phyloP scores from a whole-genome alignment of 2,797 vertebrate species.

The Pseudocheirus occidentalis region DNA sequence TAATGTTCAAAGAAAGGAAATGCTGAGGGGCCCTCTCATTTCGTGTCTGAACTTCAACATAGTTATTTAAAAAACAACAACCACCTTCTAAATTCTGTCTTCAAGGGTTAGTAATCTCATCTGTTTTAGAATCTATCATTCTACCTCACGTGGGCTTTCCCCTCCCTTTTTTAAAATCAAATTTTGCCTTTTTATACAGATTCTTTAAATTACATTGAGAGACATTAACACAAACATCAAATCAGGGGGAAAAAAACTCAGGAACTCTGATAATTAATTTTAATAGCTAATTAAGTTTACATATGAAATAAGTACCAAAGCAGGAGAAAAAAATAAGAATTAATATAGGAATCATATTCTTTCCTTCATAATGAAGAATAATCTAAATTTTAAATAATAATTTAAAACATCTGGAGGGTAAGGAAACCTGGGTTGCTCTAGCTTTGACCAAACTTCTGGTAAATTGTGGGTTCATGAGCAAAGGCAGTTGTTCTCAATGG shows the following conservation, averaged over 20 bases:
- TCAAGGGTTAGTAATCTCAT: constrained; percentile 60
- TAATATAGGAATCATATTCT: not conserved
- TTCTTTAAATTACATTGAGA: not conserved
- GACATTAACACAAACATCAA: not conserved
- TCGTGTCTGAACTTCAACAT: not conserved
- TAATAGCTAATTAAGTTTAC: not conserved
- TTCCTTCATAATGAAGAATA: not conserved
- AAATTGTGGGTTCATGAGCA: not conserved
- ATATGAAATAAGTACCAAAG: not conserved
- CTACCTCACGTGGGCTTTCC: not conserved
- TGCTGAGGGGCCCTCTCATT: not conserved
- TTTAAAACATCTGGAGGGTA: not conserved
- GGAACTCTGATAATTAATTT: not conserved
- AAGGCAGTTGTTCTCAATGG: not conserved
- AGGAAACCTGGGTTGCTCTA: not conserved
- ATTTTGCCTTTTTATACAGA: not conserved
- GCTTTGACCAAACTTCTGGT: not conserved
- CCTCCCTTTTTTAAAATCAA: not conserved
- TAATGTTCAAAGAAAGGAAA: constrained; percentile 4
- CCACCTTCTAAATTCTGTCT: constrained; percentile 14
- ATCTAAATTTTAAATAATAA: not conserved
- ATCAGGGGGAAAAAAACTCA: not conserved
- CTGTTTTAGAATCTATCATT: constrained; percentile 76
- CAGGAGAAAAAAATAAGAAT: not conserved
- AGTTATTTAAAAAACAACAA: not conserved